These are phyloP conservation scores for Agrilus cyanescens DNA, from an alignment of 2,888 invertebrate species.

Conservation along the genomic window DNA sequence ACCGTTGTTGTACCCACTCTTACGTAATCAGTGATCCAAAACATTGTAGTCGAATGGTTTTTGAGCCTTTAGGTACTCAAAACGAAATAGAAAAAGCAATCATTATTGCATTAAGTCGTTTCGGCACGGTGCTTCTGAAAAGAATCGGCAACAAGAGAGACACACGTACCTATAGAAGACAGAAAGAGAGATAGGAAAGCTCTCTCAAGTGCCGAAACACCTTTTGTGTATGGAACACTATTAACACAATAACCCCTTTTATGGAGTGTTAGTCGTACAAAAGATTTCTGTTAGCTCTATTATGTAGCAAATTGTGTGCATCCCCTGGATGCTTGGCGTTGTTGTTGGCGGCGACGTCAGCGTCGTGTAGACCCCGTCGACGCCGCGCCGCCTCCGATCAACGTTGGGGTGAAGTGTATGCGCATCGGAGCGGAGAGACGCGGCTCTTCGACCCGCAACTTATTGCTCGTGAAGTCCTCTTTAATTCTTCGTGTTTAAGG, in stretches of 20 bases:
- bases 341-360: slow-evolving; percentile 22
- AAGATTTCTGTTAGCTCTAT: slow-evolving; percentile 31
- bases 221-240: slow-evolving; percentile 26
- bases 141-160: too few relatives aligned
- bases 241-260: slow-evolving; percentile 32
- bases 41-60: too few relatives aligned
- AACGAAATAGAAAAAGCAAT: slow-evolving; percentile 18
- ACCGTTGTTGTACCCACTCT: too few relatives aligned
- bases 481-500: slow-evolving; percentile 3
- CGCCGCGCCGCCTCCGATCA: slow-evolving; percentile 17
- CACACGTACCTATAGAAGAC: too few relatives aligned
- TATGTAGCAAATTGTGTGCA: slow-evolving; percentile 32
- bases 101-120: slow-evolving; percentile 22
- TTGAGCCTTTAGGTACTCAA: background rate
- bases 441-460: slow-evolving; percentile 19
- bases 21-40: too few relatives aligned
- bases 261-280: slow-evolving; percentile 22
- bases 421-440: slow-evolving; percentile 25
- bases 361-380: slow-evolving; percentile 8
- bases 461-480: slow-evolving; percentile 11
- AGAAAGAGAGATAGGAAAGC: slow-evolving; percentile 15
- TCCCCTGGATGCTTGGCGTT: slow-evolving; percentile 10
- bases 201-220: slow-evolving; percentile 28
- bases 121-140: too few relatives aligned
- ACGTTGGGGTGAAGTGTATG: slow-evolving; percentile 23